Conservation (phyloP, 2,113 vertebrate genomes). For the Synodontis membranacea region DNA sequence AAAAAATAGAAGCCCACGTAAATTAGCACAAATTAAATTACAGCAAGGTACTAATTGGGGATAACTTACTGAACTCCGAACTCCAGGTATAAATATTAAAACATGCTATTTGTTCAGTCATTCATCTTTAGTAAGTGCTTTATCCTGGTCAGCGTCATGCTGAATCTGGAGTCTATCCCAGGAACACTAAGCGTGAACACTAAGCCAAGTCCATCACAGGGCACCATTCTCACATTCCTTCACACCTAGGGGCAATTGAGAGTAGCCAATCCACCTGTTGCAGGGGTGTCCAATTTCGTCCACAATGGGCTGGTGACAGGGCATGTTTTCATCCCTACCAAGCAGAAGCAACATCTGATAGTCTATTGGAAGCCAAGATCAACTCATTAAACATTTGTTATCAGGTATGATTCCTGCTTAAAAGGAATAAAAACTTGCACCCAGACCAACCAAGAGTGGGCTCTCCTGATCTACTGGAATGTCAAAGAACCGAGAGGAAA, state of each 20-base stretch:
- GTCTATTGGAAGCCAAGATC: not conserved
- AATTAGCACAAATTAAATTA: not conserved
- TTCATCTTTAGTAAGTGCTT: not conserved
- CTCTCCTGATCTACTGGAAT: not conserved
- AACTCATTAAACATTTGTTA: not conserved
- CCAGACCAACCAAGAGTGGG: not conserved
- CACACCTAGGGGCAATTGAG: not conserved
- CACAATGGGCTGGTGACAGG: not conserved
- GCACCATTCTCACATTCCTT: not conserved
- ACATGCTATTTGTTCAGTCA: not conserved
- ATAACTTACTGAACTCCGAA: not conserved
- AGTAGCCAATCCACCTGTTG: not conserved
- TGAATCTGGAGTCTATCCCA: not conserved
- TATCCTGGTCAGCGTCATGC: not conserved
- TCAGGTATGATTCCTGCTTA: not conserved
- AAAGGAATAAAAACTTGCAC: not conserved
- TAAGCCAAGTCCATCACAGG: not conserved
- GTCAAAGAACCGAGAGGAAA: not conserved
- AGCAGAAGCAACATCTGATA: not conserved
- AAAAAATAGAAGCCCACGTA: not conserved
- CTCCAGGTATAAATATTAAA: not conserved
- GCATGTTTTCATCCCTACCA: not conserved
- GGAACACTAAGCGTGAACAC: not conserved
- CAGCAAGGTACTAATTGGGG: not conserved
- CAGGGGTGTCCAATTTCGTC: not conserved